Evolutionary conservation across 2,888 invertebrate species (phyloP).

Genomic region (Alcis repandata): DNA sequence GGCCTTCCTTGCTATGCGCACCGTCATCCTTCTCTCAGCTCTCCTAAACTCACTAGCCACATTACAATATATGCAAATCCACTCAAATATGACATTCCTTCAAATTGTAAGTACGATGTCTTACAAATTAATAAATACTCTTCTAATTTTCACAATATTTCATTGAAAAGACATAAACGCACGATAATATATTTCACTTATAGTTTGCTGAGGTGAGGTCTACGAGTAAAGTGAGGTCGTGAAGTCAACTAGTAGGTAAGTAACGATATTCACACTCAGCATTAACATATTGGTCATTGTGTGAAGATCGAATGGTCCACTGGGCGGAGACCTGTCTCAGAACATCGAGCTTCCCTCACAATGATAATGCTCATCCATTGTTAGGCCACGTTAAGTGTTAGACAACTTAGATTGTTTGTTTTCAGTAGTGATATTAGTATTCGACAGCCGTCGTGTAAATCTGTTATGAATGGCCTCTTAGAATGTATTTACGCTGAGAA

Average conservation of each 20-base stretch:
- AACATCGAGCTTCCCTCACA: slow-evolving; percentile 57
- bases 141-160: background rate
- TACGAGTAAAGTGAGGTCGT: background rate
- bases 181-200: background rate
- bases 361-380: slow-evolving; percentile 72
- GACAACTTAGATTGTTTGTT: slow-evolving; percentile 70
- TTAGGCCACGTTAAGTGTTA: slow-evolving; percentile 66
- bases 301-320: slow-evolving; percentile 53
- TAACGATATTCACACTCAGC: slow-evolving; percentile 52
- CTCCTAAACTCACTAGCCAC: slow-evolving; percentile 45
- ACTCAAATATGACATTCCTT: slow-evolving; percentile 31
- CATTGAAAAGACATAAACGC: background rate
- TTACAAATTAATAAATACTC: background rate
- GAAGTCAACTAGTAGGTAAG: slow-evolving; percentile 43
- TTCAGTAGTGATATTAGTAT: slow-evolving; percentile 62
- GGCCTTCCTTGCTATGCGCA: slow-evolving; percentile 75
- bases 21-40: slow-evolving; percentile 63
- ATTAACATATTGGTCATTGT: slow-evolving; percentile 63
- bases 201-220: slow-evolving; percentile 1
- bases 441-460: slow-evolving; percentile 38
- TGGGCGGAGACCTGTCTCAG: slow-evolving; percentile 68
- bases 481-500: slow-evolving; percentile 23
- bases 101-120: slow-evolving; percentile 2
- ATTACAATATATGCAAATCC: slow-evolving; percentile 50
- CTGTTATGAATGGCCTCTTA: slow-evolving; percentile 34